Conservation (phyloP, 2,888 invertebrate genomes). For the Tipula unca region DNA sequence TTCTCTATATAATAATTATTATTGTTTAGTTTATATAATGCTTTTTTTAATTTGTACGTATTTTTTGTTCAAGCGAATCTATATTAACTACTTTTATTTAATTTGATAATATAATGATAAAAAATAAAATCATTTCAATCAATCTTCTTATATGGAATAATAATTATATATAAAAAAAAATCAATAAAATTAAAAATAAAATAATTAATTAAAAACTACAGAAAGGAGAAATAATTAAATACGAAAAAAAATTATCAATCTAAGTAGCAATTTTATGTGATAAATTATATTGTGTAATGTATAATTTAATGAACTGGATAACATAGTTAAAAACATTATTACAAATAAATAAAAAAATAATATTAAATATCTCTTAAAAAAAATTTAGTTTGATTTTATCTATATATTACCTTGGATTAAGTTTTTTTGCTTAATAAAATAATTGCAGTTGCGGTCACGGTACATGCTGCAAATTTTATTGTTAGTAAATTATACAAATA, state of each 20-base stretch:
- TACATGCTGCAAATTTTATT: not conserved
- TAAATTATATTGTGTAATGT: constrained; percentile 14
- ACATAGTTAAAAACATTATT: constrained; percentile 2
- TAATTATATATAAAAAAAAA: not conserved
- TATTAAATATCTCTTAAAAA: not conserved
- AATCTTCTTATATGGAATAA: not conserved
- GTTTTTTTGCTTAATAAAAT: not conserved
- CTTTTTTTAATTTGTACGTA: not conserved
- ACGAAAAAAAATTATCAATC: not conserved
- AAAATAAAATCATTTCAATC: not conserved
- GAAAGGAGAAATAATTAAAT: not conserved
- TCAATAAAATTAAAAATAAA: not conserved
- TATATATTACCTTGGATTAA: not conserved
- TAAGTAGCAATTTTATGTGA: constrained; percentile 14
- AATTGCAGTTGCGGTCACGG: not conserved
- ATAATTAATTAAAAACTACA: not conserved
- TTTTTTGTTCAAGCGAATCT: not conserved
- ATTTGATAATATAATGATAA: not conserved
- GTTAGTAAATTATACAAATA: not conserved
- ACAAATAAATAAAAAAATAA: not conserved
- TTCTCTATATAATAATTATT: not conserved
- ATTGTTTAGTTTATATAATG: not conserved
- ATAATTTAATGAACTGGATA: constrained; percentile 8
- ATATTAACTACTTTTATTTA: not conserved
- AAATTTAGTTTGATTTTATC: not conserved